Conservation (phyloP, 1,140 invertebrate species). For the Rhagoletis zephyria region DNA sequence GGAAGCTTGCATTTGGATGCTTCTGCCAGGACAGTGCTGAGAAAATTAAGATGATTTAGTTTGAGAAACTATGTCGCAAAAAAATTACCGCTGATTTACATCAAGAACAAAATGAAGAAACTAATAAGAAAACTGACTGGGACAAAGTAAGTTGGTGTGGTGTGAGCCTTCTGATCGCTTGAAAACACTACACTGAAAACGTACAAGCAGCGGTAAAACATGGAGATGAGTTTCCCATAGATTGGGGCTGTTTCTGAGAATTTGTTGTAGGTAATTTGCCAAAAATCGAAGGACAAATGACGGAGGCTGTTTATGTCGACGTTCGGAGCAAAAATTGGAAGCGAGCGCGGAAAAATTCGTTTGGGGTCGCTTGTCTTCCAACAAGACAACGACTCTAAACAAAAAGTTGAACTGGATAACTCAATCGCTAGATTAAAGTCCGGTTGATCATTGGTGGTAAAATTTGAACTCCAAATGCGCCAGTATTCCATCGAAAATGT, state of each 20-base stretch:
- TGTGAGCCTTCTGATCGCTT: conserved; percentile 28
- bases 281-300: conserved; percentile 30
- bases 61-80: conserved; percentile 19
- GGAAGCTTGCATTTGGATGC: neutral
- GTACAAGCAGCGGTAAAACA: conserved; percentile 31
- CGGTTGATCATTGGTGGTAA: neutral
- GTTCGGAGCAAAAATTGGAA: conserved; percentile 16
- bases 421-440: neutral
- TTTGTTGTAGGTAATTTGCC: conserved; percentile 23
- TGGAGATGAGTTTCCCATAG: conserved; percentile 20
- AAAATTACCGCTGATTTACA: neutral
- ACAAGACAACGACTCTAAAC: conserved; percentile 7
- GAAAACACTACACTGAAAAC: neutral
- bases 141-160: conserved; percentile 7
- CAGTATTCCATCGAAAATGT: too few relatives aligned
- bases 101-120: neutral
- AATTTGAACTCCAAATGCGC: neutral
- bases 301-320: neutral
- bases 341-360: neutral
- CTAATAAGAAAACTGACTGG: neutral
- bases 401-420: neutral
- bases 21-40: neutral
- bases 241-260: conserved; percentile 20
- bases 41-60: neutral
- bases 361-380: conserved; percentile 35